Evolutionary conservation across 2,888 invertebrate species (phyloP), one percentile per base, ranked within the genome.

Genomic region (Tachina fera): DNA sequence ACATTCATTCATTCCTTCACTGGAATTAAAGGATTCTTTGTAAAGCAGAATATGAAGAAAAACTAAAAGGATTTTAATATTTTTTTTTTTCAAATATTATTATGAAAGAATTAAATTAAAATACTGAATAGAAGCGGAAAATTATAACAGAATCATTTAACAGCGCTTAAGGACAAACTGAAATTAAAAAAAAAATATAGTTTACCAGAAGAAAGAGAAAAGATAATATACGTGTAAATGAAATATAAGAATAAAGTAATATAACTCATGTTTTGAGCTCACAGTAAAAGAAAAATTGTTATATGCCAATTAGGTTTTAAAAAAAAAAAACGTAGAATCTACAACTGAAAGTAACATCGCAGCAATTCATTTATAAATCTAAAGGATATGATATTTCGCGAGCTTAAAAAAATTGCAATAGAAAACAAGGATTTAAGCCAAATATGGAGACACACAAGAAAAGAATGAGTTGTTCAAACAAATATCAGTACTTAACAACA

Each of bases 91-190:
- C n/a, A n/a, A 87, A 84, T 74, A 78, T 75, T 74, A 79, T 80
- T 78, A 71, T 85, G 63, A 74, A 83, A 87, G 88, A 90, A 90
- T 90, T 89, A 90, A 91, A 90, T 90, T 91, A 91, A 90, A 90
- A 90, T 88, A 82, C 90, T 90, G 90, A 89, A 90, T 90, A 85
- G 89, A 84, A 90, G 88, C 89, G 91, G 90, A 90, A 91, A 91
- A 90, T 91, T 90, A 91, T 90, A 74, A 79, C 56, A 78, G 65
- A 74, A 79, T 43, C 63, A 81, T 45, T 67, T 71, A 71, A 45
- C 67, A 74, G 11, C 53, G 74, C 81, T 72, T 68, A 31, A 70
- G 81, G 85, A 56, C 65, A 83, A 70, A 71, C 49, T 49, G 49
- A 8, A 49, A 6, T 1, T 3, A 14, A n/a, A 49, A 49, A 49